Evolutionary conservation across 1,140 invertebrate genomes (phyloP), one percentile per base, ranked within the genome.

Genomic region (Spodoptera litura): DNA sequence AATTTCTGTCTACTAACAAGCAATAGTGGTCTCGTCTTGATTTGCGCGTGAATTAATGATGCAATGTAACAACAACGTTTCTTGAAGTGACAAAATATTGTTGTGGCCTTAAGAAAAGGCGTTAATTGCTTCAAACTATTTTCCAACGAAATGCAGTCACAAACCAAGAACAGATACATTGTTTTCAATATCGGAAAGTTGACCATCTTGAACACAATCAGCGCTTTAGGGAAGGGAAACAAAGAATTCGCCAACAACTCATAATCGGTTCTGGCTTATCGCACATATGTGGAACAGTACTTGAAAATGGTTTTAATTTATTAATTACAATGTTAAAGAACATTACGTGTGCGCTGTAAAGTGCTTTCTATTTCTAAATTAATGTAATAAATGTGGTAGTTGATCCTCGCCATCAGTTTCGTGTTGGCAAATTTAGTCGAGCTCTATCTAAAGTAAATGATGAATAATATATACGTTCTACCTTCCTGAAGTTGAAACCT

Each of bases 381-480:
- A 44, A 15, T 49, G 52, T 55, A 55, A 44, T 20, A 44, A 62
- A 15, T 68, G 8, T n/a, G 11, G 25, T 77, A 56, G 62, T 44
- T 52, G 61, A 8, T 53, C 82, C 87, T 86, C 85, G 84, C 77
- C 68, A 80, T 82, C 44, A 55, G 66, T 80, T 83, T 86, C 84
- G 80, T 88, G 83, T 89, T 89, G 87, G 88, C 88, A 89, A 89
- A 87, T 85, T 81, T 35, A 74, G 75, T 51, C 15, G 78, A 74
- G 81, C 81, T 81, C 81, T 82, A 77, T 81, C 64, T 77, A 4
- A 84, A 82, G 79, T 85, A 83, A 83, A 83, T 81, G 81, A 76
- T 78, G 53, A 81, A 79, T 27, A 75, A n/a, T 56, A 10, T 4
- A 5, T 9, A 44, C 6, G 1, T 44, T 44, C 35, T 10, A 44